Conservation (phyloP, 2,113 vertebrate genomes). For the Scalopus aquaticus region DNA sequence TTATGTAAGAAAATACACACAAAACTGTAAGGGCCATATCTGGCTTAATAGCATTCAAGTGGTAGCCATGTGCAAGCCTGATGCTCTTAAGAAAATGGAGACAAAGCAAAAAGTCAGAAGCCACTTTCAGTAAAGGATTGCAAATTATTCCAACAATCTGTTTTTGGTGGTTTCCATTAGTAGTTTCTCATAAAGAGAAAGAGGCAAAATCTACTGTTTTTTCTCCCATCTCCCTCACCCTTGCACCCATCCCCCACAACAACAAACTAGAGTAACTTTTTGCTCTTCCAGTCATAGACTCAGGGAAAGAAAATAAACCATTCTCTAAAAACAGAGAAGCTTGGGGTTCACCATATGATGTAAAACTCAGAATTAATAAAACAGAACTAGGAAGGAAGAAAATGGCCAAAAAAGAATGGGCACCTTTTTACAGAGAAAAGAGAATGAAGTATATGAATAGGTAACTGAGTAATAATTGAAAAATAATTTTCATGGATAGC, state of each 20-base stretch:
- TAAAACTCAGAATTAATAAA: neutral
- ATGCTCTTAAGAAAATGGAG: conserved; percentile 55
- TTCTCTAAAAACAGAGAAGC: neutral
- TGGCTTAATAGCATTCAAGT: neutral
- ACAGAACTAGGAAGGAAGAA: neutral
- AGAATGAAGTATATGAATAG: neutral
- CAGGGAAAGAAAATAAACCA: neutral
- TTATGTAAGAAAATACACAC: neutral
- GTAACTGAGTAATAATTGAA: neutral
- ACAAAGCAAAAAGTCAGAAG: conserved; percentile 41
- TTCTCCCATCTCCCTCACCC: neutral
- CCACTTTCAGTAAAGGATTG: conserved; percentile 3
- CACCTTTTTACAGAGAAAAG: neutral
- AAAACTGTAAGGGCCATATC: neutral
- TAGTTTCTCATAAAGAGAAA: neutral
- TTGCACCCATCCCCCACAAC: fast-evolving
- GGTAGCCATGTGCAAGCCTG: neutral
- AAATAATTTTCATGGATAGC: neutral
- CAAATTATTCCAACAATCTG: neutral
- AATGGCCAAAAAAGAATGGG: neutral
- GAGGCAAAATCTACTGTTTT: neutral
- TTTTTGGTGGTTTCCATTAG: neutral
- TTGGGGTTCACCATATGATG: neutral
- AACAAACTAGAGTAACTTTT: neutral
- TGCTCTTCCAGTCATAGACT: neutral